Percentiles rank a stretch among this genome's conserved stretches.
phyloP scores from a whole-genome alignment of 2,797 vertebrate species.

The Dryobates pubescens region DNA sequence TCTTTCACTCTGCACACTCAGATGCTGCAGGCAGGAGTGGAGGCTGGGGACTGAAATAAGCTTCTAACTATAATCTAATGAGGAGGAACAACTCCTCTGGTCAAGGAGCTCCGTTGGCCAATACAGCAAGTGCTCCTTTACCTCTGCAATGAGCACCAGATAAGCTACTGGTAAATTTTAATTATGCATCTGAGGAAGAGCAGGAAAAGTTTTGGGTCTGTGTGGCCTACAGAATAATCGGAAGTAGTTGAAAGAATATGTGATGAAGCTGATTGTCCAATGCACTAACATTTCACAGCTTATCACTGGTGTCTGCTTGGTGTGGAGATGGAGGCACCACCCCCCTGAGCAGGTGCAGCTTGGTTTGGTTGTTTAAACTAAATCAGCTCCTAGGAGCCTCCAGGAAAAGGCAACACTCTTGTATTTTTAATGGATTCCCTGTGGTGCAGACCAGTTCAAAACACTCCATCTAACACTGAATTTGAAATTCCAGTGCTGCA shows the following conservation, averaged over 20 bases:
- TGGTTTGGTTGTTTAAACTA: not conserved
- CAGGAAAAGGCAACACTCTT: not conserved
- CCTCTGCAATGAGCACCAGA: not conserved
- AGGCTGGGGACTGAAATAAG: not conserved
- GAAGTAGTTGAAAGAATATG: not conserved
- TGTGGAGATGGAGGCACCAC: not conserved
- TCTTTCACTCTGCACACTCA: not conserved
- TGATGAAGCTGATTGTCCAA: constrained; percentile 5
- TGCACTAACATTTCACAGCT: not conserved
- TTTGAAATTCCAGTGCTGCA: not conserved
- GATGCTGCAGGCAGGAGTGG: not conserved
- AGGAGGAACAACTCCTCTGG: not conserved
- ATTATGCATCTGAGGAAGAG: constrained; percentile 35
- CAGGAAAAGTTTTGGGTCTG: constrained; percentile 4
- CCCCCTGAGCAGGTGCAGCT: not conserved
- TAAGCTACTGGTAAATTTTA: constrained; percentile 33
- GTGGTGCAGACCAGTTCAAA: not conserved
- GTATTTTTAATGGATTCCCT: constrained; percentile 16
- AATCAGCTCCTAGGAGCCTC: not conserved
- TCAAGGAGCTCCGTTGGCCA: not conserved
- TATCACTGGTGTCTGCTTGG: not conserved
- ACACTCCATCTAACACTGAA: not conserved
- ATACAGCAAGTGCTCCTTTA: not conserved
- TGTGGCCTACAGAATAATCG: constrained; percentile 13
- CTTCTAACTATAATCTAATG: not conserved